Percentiles rank a stretch among this genome's conserved stretches.
Conservation (phyloP, 2,113 vertebrate species). For the Colistium nudipinnis region DNA sequence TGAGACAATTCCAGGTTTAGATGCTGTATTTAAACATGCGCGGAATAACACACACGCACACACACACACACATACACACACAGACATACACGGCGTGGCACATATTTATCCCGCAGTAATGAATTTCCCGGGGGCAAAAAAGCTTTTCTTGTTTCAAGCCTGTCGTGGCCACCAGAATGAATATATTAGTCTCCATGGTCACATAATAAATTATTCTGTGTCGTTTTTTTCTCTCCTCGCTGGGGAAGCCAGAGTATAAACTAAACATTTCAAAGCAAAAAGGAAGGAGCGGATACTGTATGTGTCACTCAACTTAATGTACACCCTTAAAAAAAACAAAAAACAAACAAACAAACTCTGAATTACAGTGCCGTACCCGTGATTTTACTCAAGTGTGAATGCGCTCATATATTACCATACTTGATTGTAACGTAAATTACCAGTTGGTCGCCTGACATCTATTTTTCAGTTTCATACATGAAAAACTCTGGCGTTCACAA, state of each 20-base stretch:
- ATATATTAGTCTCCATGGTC: slow-evolving; percentile 33
- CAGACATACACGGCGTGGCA: slow-evolving; percentile 2
- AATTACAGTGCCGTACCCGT: neutral
- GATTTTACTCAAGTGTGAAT: neutral
- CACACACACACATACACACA: neutral
- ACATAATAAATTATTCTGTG: slow-evolving; percentile 39
- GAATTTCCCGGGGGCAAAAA: slow-evolving; percentile 17
- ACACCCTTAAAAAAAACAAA: neutral
- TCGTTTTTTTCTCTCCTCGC: slow-evolving; percentile 17
- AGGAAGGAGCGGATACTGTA: neutral
- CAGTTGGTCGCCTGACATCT: slow-evolving; percentile 1
- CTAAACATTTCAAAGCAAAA: slow-evolving; percentile 29
- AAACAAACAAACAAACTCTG: neutral
- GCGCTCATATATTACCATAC: neutral
- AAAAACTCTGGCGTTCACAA: slow-evolving; percentile 10
- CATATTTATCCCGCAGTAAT: slow-evolving; percentile 27
- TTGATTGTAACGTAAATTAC: slow-evolving; percentile 3
- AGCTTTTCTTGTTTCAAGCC: slow-evolving; percentile 49
- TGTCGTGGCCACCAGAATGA: slow-evolving; percentile 15
- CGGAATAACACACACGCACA: neutral
- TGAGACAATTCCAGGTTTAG: slow-evolving; percentile 4
- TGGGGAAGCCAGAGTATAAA: slow-evolving; percentile 9
- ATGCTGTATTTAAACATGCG: neutral
- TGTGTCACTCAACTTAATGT: slow-evolving; percentile 15
- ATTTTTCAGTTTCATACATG: no score